Evolutionary conservation across 2,797 vertebrate species (phyloP).

Genomic region (Schizothorax lantsangensis): DNA sequence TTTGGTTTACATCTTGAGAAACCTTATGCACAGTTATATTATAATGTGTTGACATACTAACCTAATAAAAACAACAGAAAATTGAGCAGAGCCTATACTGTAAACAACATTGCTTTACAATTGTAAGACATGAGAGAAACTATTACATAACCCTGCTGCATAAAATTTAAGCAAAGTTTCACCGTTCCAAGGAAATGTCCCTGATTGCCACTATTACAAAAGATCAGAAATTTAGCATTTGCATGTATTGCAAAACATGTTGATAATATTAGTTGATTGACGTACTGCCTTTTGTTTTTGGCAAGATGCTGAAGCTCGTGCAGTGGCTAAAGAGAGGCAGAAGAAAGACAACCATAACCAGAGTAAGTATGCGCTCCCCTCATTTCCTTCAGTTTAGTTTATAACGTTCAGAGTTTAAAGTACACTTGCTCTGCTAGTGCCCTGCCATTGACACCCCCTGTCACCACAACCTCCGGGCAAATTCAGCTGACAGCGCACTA

Average conservation of each 20-base stretch:
- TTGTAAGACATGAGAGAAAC: too few relatives aligned
- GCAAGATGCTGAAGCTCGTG: conserved; percentile 89
- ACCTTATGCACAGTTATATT: not conserved
- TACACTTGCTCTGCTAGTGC: too few relatives aligned
- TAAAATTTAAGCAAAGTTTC: not conserved
- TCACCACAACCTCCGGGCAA: too few relatives aligned
- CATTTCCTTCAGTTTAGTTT: conserved; percentile 41
- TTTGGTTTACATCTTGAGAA: not conserved
- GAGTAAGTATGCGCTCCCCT: conserved; percentile 81
- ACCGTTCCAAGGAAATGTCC: not conserved
- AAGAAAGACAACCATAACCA: conserved; percentile 99
- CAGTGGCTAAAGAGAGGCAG: conserved; percentile 94
- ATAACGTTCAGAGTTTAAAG: conserved; percentile 27
- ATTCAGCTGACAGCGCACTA: too few relatives aligned
- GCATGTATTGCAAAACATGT: not conserved
- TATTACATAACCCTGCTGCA: not conserved
- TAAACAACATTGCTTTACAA: not conserved
- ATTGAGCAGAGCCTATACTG: not conserved
- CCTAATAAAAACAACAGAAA: not conserved
- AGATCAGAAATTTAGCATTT: not conserved
- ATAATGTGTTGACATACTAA: conserved; percentile 19
- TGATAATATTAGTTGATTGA: not conserved
- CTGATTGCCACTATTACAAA: not conserved
- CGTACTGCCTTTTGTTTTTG: conserved; percentile 64
- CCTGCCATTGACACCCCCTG: too few relatives aligned